Base-by-base conservation (phyloP, 2,888 invertebrate genomes). In the Glaucopsyche alexis region DNA sequence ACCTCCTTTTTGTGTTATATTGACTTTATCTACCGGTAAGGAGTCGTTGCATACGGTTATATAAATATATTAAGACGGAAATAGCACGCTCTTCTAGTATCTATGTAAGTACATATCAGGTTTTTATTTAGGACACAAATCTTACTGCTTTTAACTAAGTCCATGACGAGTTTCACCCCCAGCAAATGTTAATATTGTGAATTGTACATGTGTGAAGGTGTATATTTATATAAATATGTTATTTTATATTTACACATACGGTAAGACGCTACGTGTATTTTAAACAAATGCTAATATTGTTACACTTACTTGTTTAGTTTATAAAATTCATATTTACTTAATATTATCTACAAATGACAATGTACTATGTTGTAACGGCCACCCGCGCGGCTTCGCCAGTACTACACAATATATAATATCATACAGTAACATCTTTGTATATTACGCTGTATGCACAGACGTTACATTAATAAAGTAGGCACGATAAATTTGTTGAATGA, bases 171-270 rank as follows among this genome's bases (percentile, higher is more conserved):
- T 29, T 60, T 38, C 55, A 19, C 60, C 60, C 6, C 29, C 60
- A 38, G 60, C 47, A 5, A 9, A 13, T 38, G 60, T 60, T 60
- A 60, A 60, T 60, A 60, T 60, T 60, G 55, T 60, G 19, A 9
- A 60, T 52, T 55, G 55, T 55, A 55, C 55, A 38, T 60, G 60
- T 60, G 60, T 38, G 60, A 13, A 60, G 13, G 60, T 38, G 60
- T 60, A 60, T 60, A 29, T 60, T 60, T 60, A 60, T 60, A 60
- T 60, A 60, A 60, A 60, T 60, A 60, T 38, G 29, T 60, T 60
- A 38, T 38, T 60, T 60, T 60, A 29, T 60, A 60, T 60, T 38
- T 60, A 38, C 60, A 60, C 29, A 29, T 60, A 60, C 1, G 11
- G 8, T 47, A 47, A 9, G 11, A 47, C 11, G 60, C 60, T 60